phyloP scores from a whole-genome alignment of 2,113 vertebrate species.

The Sinocyclocheilus anophthalmus region DNA sequence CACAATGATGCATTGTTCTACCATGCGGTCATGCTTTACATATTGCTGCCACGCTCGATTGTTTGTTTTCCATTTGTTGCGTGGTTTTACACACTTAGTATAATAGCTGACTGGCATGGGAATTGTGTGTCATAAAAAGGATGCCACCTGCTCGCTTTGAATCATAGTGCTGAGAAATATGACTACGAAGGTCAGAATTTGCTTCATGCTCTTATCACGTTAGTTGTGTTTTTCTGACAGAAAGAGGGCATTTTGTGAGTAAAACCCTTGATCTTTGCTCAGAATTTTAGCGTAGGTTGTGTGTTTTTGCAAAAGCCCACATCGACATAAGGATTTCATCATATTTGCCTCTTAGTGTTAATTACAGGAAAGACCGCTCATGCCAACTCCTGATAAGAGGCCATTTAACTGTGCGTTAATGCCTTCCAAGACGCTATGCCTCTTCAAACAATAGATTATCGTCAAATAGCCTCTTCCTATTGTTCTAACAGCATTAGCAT shows the following conservation, averaged over 20 bases:
- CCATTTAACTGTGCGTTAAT: slow-evolving; percentile 30
- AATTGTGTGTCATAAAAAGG: slow-evolving; percentile 32
- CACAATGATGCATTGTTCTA: slow-evolving; percentile 57
- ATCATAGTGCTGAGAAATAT: slow-evolving; percentile 3
- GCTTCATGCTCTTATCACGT: slow-evolving; percentile 16
- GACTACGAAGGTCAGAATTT: slow-evolving; percentile 24
- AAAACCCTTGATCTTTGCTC: slow-evolving; percentile 34
- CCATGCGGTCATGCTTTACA: slow-evolving; percentile 37
- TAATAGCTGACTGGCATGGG: slow-evolving; percentile 33
- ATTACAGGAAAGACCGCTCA: not conserved
- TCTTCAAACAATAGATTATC: not conserved
- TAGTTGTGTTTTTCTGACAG: slow-evolving; percentile 27
- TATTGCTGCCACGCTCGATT: slow-evolving; percentile 3
- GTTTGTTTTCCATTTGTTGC: slow-evolving; percentile 50
- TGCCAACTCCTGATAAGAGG: slow-evolving; percentile 25
- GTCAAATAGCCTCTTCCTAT: not conserved
- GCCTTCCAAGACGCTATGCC: not conserved
- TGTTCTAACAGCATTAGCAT: not conserved
- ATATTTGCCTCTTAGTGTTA: slow-evolving; percentile 3
- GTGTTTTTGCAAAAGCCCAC: not conserved
- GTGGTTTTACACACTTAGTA: slow-evolving; percentile 25
- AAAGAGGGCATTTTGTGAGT: not conserved
- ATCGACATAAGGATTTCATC: slow-evolving; percentile 26
- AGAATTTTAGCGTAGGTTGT: not conserved
- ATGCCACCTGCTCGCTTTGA: slow-evolving; percentile 51